Conservation (phyloP, 1,140 invertebrate species). For the Rhopalosiphum maidis region DNA sequence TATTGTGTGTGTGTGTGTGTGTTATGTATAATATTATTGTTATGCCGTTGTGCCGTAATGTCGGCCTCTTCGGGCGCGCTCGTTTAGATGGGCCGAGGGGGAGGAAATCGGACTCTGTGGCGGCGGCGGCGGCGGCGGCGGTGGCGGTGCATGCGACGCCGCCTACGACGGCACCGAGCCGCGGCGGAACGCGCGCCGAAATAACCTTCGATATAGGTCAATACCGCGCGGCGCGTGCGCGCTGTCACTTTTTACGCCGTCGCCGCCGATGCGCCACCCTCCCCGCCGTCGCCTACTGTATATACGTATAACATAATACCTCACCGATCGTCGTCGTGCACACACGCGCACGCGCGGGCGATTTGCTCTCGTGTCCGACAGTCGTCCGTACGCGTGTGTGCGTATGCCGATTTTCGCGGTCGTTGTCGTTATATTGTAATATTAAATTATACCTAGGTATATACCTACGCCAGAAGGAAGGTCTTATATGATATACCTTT, state of each 20-base stretch:
- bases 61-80: neutral
- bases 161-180: slow-evolving; percentile 16
- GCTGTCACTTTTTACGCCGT: neutral
- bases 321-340: neutral
- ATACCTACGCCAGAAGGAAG: neutral
- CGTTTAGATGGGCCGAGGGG: neutral
- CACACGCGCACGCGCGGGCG: neutral
- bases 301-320: neutral
- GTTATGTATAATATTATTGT: neutral
- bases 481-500: neutral
- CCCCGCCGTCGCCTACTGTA: neutral
- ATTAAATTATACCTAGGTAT: neutral
- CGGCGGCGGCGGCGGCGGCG: neutral
- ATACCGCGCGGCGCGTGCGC: slow-evolving; percentile 49
- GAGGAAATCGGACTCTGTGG: neutral
- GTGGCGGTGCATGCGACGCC: neutral
- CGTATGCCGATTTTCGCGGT: neutral
- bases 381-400: neutral
- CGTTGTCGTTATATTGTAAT: slow-evolving; percentile 10
- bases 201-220: slow-evolving; percentile 57
- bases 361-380: too few species aligned
- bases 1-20: neutral
- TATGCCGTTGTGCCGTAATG: neutral
- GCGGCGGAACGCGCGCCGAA: slow-evolving; percentile 28
- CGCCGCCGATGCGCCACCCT: neutral